A percentile compares a stretch with the other conserved stretches of the same genome.
phyloP scores from a whole-genome alignment of 2,113 vertebrate genomes.

The Emydocephalus ijimae region DNA sequence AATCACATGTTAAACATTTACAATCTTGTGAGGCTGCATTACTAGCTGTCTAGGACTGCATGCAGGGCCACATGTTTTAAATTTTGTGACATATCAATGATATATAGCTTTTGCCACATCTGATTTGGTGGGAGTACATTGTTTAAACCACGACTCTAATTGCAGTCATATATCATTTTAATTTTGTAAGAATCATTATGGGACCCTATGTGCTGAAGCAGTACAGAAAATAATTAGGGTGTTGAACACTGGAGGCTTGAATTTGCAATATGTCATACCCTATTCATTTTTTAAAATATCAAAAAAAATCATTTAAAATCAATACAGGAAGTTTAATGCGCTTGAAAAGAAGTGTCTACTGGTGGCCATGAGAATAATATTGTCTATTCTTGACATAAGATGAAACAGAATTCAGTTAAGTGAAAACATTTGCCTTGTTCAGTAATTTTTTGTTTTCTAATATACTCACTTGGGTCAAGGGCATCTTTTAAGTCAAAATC shows the following conservation, averaged over 20 bases:
- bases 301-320: not conserved
- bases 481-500: conserved; percentile 71
- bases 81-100: not conserved
- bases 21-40: not conserved
- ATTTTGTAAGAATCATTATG: not conserved
- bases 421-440: not conserved
- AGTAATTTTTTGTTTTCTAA: conserved; percentile 34
- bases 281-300: not conserved
- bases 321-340: not conserved
- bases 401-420: not conserved
- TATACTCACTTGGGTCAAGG: conserved; percentile 53
- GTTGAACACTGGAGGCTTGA: not conserved
- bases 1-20: not conserved
- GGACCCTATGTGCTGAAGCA: not conserved
- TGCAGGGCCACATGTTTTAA: not conserved
- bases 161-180: not conserved
- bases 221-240: not conserved
- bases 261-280: not conserved
- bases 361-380: not conserved
- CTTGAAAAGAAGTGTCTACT: not conserved
- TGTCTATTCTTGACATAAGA: not conserved
- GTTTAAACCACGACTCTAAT: not conserved
- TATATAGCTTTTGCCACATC: not conserved
- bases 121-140: not conserved
- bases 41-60: not conserved